These are phyloP conservation scores for Hermaeophaga mercurialis DNA, from an alignment of 2,888 invertebrate genomes.

Conservation along the genomic window DNA sequence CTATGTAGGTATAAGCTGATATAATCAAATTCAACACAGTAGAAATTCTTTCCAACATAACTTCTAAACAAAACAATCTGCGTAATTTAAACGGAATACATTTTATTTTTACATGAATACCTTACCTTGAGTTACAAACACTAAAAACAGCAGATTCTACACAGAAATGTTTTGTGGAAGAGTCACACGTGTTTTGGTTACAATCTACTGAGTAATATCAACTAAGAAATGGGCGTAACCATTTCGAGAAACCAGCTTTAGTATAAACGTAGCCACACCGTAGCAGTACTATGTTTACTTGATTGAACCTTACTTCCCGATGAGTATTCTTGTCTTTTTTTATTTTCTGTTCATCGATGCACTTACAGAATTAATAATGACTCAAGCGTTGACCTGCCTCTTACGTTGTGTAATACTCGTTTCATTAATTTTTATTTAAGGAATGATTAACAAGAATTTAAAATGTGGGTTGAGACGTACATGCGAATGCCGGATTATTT, in stretches of 20 bases:
- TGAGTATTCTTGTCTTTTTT: not conserved
- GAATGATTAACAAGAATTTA: not conserved
- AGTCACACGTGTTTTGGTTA: conserved; percentile 24
- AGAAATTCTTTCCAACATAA: no score
- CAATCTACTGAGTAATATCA: conserved; percentile 14
- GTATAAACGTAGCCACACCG: not conserved
- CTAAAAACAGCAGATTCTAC: no score
- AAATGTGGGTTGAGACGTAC: not conserved
- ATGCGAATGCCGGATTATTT: no score
- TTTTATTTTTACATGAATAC: not conserved
- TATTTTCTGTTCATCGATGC: not conserved
- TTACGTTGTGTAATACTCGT: not conserved
- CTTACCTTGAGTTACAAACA: conserved; percentile 16
- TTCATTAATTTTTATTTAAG: not conserved
- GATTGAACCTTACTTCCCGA: conserved; percentile 4
- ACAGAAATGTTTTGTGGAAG: not conserved
- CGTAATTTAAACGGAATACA: no score
- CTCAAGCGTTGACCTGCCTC: not conserved
- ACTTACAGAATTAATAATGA: conserved; percentile 7
- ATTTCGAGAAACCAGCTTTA: conserved; percentile 15
- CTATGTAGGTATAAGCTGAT: no score
- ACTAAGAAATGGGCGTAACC: conserved; percentile 26
- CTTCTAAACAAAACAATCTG: no score
- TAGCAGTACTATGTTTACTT: conserved; percentile 14
- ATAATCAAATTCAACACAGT: no score